Conservation (phyloP, 2,113 vertebrate genomes). For the Psilopsiagon aurifrons region DNA sequence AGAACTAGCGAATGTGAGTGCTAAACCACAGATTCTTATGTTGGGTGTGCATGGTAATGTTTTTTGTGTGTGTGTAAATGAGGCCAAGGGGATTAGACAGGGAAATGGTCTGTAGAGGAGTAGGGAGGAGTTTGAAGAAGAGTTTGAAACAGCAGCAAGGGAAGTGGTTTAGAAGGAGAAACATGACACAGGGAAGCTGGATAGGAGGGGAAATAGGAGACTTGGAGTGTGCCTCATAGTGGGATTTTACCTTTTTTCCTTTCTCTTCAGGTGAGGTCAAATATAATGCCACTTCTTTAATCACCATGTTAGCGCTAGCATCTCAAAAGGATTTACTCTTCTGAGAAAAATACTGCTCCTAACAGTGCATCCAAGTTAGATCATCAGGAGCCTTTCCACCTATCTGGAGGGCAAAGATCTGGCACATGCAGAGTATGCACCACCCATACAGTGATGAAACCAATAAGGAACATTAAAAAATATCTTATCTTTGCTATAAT, state of each 20-base stretch:
- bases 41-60: rapidly evolving
- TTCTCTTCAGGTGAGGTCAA: not conserved
- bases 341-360: not conserved
- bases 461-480: not conserved
- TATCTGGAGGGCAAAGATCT: not conserved
- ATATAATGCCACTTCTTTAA: not conserved
- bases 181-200: not conserved
- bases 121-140: not conserved
- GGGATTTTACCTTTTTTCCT: not conserved
- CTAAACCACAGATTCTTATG: not conserved
- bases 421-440: not conserved
- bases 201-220: not conserved
- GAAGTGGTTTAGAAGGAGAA: not conserved
- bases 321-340: not conserved
- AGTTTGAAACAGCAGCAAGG: not conserved
- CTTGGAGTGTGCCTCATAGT: not conserved
- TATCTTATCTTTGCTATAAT: not conserved
- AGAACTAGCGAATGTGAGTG: not conserved
- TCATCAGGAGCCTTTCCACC: not conserved
- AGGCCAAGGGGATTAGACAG: not conserved
- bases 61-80: not conserved
- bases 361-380: not conserved
- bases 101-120: not conserved
- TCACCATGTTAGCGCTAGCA: not conserved
- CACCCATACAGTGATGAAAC: not conserved